These are phyloP conservation scores for Pelodytes ibericus DNA, from an alignment of 2,797 vertebrate genomes.

Conservation along the genomic window DNA sequence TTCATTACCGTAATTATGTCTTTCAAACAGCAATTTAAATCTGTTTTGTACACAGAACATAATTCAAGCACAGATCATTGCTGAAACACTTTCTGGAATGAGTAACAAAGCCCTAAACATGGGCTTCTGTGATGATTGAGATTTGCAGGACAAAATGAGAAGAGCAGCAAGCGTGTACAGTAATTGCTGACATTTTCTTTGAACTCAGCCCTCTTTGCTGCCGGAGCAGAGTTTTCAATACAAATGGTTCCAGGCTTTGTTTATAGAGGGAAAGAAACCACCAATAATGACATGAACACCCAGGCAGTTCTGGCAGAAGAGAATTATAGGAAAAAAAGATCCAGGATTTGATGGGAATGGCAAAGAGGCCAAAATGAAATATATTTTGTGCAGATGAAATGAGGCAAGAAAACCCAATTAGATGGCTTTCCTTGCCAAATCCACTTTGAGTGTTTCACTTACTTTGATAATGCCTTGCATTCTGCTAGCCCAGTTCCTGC, in stretches of 20 bases:
- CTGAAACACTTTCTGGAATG: slow-evolving; percentile 22
- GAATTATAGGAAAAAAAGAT: too few species aligned
- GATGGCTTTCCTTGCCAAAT: too few species aligned
- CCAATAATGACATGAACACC: not conserved
- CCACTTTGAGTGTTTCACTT: too few species aligned
- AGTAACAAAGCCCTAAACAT: slow-evolving; percentile 27
- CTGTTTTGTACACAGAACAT: slow-evolving; percentile 48
- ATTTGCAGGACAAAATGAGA: slow-evolving; percentile 18
- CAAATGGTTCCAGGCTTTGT: not conserved
- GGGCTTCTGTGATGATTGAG: slow-evolving; percentile 21
- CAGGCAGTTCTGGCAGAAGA: not conserved
- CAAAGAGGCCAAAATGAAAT: not conserved
- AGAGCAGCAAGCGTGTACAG: not conserved
- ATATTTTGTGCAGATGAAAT: not conserved
- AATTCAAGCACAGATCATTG: slow-evolving; percentile 46
- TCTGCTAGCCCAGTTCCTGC: too few species aligned
- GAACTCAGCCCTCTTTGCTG: not conserved
- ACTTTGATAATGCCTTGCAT: too few species aligned
- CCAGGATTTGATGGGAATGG: too few species aligned
- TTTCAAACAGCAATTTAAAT: slow-evolving; percentile 50
- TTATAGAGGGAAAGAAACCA: not conserved
- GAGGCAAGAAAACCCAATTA: too few species aligned
- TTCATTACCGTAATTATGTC: slow-evolving; percentile 51
- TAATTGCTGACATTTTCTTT: slow-evolving; percentile 10
- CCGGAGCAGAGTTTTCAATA: not conserved